Base-by-base conservation (phyloP, 1,140 invertebrate genomes). In the Dufourea novaeangliae region DNA sequence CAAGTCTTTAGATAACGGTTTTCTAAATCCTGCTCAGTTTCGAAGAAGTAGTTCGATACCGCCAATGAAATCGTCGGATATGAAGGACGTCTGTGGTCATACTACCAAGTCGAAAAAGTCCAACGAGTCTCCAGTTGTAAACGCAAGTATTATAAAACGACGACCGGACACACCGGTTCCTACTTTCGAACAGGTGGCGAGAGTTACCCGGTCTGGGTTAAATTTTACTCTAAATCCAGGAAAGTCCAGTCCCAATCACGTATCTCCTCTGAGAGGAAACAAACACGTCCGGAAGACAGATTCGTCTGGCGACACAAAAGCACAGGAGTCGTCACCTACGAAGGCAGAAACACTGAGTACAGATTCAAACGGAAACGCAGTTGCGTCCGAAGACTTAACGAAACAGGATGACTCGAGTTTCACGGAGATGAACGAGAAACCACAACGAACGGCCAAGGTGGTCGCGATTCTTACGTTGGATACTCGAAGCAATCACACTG, bases 361-460 rank as follows among this genome's bases (percentile, higher is more conserved):
- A 0, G 87, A 90, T 56, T 83, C 88, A 6, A 90, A 90, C 44
- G 88, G 87, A 0, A 89, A 90, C 64, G 86, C 87, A 0, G 71
- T 87, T 4, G 79, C 66, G 1, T 62, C 77, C 0, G 83, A 83
- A n/a, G 22, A 66, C 11, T 61, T 59, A 1, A 6, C 32, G 44
- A 78, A 76, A 59, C 66, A 63, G n/a, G 70, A 79, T 1, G 46
- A 79, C 4, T 17, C 32, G 22, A 61, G 41, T 20, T 69, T 59
- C 4, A 44, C 39, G 5, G 64, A 77, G 6, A 2, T 71, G 2
- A 61, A 72, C 12, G 90, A 92, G 12, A 91, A 86, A 62, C 92
- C 91, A 0, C 92, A 92, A 29, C 84, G 91, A 37, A 92, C 91
- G 0, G 92, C 91, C 0, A 92, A 92, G 52, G 91, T 92, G 8